Percentiles rank a stretch among this genome's conserved stretches.
These are phyloP conservation scores for Geotrupes spiniger DNA, from an alignment of 2,888 invertebrate genomes.

Conservation along the genomic window DNA sequence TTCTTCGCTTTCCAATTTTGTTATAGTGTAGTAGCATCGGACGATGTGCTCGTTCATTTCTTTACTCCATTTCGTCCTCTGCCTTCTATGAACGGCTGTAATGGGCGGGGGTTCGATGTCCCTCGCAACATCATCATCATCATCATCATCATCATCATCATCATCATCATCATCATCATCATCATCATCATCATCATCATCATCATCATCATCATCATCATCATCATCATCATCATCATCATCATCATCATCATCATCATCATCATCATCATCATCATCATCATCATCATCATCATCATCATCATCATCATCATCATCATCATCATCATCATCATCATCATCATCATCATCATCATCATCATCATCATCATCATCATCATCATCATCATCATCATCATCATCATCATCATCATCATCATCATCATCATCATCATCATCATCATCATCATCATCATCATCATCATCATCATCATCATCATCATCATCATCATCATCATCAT, in stretches of 20 bases:
- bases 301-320: background rate
- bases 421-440: background rate
- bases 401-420: background rate
- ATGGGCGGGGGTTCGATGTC: too few relatives aligned
- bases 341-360: background rate
- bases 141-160: background rate
- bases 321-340: background rate
- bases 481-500: background rate
- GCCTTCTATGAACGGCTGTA: too few relatives aligned
- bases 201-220: background rate
- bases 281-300: background rate
- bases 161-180: background rate
- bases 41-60: too few relatives aligned
- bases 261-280: background rate
- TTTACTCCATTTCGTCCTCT: too few relatives aligned
- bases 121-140: too few relatives aligned
- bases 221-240: background rate
- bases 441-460: background rate
- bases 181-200: background rate
- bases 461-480: background rate
- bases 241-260: background rate
- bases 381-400: background rate
- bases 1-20: too few relatives aligned
- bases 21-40: too few relatives aligned
- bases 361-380: background rate